Evolutionary conservation across 30 jellyfish, hydroid and myxozoan genomes (phyloP).

Genomic region (Pseudorhiza aurosa): DNA sequence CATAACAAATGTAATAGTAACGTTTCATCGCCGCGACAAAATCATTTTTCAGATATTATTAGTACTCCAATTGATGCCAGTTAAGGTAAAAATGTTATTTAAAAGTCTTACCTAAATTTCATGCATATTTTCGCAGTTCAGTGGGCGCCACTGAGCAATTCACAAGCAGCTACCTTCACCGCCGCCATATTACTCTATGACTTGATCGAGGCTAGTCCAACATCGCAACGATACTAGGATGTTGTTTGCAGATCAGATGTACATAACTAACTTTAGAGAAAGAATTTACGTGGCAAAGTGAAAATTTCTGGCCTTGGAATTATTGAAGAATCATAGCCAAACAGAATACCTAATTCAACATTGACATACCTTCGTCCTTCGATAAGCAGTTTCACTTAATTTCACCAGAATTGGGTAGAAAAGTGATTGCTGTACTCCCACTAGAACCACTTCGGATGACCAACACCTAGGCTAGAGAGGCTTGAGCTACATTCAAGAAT

Average conservation of each 20-base stretch:
- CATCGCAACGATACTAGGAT: no score
- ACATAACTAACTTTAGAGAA: background rate
- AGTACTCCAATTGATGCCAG: background rate
- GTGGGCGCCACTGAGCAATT: slow-evolving; percentile 74
- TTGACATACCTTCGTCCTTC: no score
- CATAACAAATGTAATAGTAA: background rate
- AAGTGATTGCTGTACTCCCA: no score
- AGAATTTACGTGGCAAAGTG: no score
- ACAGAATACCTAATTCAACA: no score
- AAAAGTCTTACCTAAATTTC: slow-evolving; percentile 66
- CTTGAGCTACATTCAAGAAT: no score
- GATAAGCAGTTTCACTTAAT: no score
- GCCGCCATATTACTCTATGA: slow-evolving; percentile 29
- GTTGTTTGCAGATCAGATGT: background rate
- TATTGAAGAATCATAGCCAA: no score
- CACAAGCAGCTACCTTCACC: slow-evolving; percentile 36
- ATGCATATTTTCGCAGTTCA: slow-evolving; percentile 73
- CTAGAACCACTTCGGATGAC: no score
- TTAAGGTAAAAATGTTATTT: slow-evolving; percentile 43
- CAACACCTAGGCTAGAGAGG: no score
- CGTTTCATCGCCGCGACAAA: slow-evolving; percentile 52
- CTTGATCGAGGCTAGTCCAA: slow-evolving; percentile 5
- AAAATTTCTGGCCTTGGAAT: no score
- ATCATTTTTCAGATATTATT: background rate
- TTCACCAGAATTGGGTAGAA: no score